A percentile compares a stretch with the other conserved stretches of the same genome.
These are phyloP conservation scores for Bombus superbus DNA, from an alignment of 1,140 invertebrate genomes.

Conservation along the genomic window DNA sequence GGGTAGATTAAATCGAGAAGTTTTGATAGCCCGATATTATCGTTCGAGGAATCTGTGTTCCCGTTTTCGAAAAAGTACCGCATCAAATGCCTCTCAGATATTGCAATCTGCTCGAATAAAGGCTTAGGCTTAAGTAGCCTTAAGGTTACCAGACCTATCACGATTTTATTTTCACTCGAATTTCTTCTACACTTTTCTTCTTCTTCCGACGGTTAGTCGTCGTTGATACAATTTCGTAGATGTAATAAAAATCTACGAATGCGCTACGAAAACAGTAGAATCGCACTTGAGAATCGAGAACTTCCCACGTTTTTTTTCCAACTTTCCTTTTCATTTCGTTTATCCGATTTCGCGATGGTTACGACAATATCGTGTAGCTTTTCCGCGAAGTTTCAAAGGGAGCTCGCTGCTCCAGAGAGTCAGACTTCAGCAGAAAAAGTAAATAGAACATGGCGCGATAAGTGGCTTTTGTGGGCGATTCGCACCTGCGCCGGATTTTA, in stretches of 20 bases:
- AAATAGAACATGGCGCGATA: constrained; percentile 12
- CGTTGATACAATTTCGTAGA: background rate
- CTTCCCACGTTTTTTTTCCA: too few species aligned
- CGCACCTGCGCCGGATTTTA: constrained; percentile 31
- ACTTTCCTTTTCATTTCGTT: too few species aligned
- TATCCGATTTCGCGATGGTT: too few species aligned
- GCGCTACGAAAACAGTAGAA: background rate
- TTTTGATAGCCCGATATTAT: background rate
- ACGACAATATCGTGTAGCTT: background rate
- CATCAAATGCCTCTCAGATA: background rate
- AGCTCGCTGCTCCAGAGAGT: background rate
- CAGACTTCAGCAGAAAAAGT: background rate
- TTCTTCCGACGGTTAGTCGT: background rate
- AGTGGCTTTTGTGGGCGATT: constrained; percentile 12
- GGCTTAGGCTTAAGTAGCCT: too few species aligned
- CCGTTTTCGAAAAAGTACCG: background rate
- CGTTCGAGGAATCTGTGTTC: background rate
- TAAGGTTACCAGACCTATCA: background rate
- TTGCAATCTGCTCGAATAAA: background rate
- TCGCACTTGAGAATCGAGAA: background rate
- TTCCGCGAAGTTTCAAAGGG: too few species aligned
- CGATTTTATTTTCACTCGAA: background rate
- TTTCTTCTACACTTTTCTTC: background rate
- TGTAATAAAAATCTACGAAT: background rate
- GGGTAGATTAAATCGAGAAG: background rate